These are phyloP conservation scores for Leptopilina myrica DNA, from an alignment of 2,888 invertebrate genomes.

Conservation along the genomic window DNA sequence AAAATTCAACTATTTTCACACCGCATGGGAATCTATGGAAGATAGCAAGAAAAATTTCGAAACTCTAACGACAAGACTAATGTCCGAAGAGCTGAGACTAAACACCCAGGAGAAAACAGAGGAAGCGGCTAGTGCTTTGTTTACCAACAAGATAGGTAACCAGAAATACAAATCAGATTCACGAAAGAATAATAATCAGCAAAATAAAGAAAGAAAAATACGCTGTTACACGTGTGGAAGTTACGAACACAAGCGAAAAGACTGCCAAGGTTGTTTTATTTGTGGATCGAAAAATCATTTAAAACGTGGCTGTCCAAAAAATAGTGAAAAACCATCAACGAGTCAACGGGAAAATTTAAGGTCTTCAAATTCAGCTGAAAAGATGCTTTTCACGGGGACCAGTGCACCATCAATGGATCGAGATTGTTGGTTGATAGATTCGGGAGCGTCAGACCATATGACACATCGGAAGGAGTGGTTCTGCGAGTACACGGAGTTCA, in stretches of 20 bases:
- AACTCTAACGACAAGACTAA: too few relatives aligned
- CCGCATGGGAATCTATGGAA: too few relatives aligned
- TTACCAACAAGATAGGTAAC: background rate
- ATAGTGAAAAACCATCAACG: background rate
- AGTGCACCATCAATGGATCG: background rate
- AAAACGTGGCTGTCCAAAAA: conserved; percentile 28
- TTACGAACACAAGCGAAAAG: conserved; percentile 22
- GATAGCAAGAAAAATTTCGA: too few relatives aligned
- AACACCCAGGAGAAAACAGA: background rate
- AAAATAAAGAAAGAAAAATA: background rate
- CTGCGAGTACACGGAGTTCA: too few relatives aligned
- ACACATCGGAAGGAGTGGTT: too few relatives aligned
- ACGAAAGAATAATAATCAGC: background rate
- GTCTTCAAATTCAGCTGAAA: background rate
- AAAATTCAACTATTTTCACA: too few relatives aligned
- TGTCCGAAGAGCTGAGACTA: background rate
- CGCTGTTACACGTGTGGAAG: conserved; percentile 23
- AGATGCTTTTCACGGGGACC: background rate
- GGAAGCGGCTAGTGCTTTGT: background rate
- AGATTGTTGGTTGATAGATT: background rate
- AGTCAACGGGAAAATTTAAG: background rate
- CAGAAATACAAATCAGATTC: background rate
- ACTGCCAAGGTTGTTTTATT: conserved; percentile 34
- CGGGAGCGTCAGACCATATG: too few relatives aligned
- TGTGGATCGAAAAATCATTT: conserved; percentile 17